Percentiles rank a stretch among this genome's conserved stretches.
phyloP scores from a whole-genome alignment of 1,140 invertebrate genomes.

The Dendroctonus valens region DNA sequence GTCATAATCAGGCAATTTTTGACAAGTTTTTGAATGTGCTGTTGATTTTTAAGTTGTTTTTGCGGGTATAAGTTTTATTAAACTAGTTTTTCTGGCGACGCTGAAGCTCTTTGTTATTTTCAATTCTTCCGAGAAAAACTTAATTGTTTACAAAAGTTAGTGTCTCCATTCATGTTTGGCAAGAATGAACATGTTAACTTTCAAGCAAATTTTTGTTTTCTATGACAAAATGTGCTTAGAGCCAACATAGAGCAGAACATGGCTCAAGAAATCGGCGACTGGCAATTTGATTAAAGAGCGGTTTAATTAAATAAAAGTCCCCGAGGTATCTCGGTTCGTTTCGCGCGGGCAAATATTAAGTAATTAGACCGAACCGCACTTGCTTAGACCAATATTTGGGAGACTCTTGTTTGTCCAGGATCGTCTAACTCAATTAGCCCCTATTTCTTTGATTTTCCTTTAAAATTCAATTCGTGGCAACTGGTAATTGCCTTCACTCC shows the following conservation, averaged over 20 bases:
- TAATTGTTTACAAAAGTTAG: neutral
- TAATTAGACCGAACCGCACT: slow-evolving; percentile 29
- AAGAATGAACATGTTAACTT: neutral
- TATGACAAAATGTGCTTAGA: too few species aligned
- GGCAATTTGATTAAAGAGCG: slow-evolving; percentile 17
- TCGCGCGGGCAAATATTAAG: slow-evolving; percentile 29
- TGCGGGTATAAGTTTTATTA: too few species aligned
- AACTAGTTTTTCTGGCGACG: too few species aligned
- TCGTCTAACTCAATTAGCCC: slow-evolving; percentile 24
- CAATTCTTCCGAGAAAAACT: too few species aligned
- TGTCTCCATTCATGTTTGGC: neutral
- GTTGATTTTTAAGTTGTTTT: too few species aligned
- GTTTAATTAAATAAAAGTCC: slow-evolving; percentile 25
- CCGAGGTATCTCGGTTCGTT: slow-evolving; percentile 26
- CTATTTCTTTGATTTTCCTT: slow-evolving; percentile 26
- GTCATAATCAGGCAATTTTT: too few species aligned
- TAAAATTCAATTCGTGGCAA: slow-evolving; percentile 18
- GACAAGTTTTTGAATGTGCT: too few species aligned
- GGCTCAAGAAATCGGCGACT: slow-evolving; percentile 8
- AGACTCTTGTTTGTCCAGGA: slow-evolving; percentile 14
- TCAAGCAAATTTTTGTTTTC: neutral
- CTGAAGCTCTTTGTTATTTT: too few species aligned
- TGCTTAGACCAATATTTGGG: slow-evolving; percentile 27
- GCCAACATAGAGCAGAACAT: too few species aligned
- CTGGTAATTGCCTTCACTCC: slow-evolving; percentile 5